phyloP scores from a whole-genome alignment of 1,140 invertebrate species.

The Aradophagus sp. region DNA sequence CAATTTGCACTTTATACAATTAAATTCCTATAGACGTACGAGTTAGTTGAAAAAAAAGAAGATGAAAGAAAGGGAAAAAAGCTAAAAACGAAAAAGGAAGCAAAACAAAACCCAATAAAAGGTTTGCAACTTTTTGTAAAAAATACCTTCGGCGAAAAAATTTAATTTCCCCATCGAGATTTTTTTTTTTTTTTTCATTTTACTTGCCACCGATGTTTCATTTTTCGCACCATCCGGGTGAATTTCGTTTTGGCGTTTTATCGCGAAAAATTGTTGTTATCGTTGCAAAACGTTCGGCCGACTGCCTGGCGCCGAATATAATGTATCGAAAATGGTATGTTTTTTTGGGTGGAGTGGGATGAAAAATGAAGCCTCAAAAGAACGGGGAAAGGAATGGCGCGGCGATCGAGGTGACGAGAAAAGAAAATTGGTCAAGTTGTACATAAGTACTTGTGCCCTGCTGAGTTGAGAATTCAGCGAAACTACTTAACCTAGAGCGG shows the following conservation, averaged over 20 bases:
- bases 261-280: background rate
- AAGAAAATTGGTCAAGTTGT: conserved; percentile 55
- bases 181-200: too few species aligned
- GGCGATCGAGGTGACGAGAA: conserved; percentile 42
- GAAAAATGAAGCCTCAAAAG: background rate
- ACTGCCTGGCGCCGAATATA: too few species aligned
- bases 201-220: conserved; percentile 19
- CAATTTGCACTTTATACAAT: conserved; percentile 56
- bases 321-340: too few species aligned
- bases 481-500: conserved; percentile 52
- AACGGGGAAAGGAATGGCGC: background rate
- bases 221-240: background rate
- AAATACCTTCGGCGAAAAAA: conserved; percentile 34
- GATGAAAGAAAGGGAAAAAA: conserved; percentile 19
- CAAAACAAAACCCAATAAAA: too few species aligned
- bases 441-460: conserved; percentile 44
- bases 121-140: conserved; percentile 49
- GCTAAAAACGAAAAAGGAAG: too few species aligned
- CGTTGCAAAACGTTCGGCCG: too few species aligned
- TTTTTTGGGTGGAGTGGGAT: too few species aligned
- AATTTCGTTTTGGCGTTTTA: background rate
- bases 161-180: conserved; percentile 27
- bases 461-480: conserved; percentile 31
- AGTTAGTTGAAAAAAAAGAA: background rate
- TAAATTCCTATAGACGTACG: conserved; percentile 41